Base-by-base conservation (phyloP, 1,140 invertebrate genomes). In the Drosophila kanapiae region DNA sequence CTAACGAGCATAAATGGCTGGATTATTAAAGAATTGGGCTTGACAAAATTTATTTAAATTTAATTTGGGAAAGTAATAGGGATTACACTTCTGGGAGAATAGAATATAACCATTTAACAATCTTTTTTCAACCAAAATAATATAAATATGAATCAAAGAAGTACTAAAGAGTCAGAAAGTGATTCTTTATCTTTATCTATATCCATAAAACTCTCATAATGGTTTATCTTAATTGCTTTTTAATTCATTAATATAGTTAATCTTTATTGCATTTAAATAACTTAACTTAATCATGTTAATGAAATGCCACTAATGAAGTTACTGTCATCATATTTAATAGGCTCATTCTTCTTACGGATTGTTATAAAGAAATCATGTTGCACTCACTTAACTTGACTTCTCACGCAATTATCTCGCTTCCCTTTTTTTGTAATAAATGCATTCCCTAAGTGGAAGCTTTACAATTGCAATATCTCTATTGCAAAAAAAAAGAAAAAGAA, bases 381-480 rank as follows among this genome's bases (percentile, higher is more conserved):
- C 49, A 77, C 37, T 54, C 45, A 57, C 51, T 51, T 43, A 59
- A 42, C 56, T 54, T 16, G 14, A 16, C 37, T 76, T 77, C 62
- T 67, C 75, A 67, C 62, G 72, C 72, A 75, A 76, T 67, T 77
- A 59, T 49, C 33, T 49, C 27, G 53, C 31, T 61, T 54, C 56
- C 54, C 72, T 59, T 38, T 76, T 47, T 64, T 49, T 59, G 10
- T 27, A 47, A 29, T 33, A 35, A 75, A 56, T 75, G 69, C 47
- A 60, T 65, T 80, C 64, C 56, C 69, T 57, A 67, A 69, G 42
- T 45, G 35, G 40, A 35, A 14, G 35, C 57, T 68, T 56, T 40
- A 71, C 58, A 80, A 72, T 60, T 60, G 58, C 64, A 78, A 79
- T 88, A 57, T 80, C 80, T 80, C 72, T 74, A 88, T 88, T 80